Percentiles rank a stretch among this genome's conserved stretches.
Evolutionary conservation across 2,888 invertebrate species (phyloP).

Genomic region (Amphipoea oculea): DNA sequence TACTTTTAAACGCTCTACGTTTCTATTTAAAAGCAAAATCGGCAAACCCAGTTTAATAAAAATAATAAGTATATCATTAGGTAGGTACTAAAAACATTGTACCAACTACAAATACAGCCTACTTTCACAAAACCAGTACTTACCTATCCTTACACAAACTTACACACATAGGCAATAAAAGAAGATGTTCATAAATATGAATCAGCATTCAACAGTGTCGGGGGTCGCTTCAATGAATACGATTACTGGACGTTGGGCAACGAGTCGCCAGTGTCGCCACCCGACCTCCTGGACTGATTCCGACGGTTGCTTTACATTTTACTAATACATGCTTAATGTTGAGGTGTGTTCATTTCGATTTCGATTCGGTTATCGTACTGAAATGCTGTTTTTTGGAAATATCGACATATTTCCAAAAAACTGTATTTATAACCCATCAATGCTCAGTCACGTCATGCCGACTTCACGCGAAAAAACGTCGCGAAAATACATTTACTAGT

Average conservation of each 20-base stretch:
- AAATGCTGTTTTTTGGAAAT: too few relatives aligned
- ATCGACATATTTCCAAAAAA: too few relatives aligned
- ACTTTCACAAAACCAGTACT: not conserved
- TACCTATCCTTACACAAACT: not conserved
- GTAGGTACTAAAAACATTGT: not conserved
- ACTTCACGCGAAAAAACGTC: too few relatives aligned
- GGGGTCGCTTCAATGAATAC: constrained; percentile 67
- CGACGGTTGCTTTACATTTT: constrained; percentile 48
- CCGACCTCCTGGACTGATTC: constrained; percentile 57
- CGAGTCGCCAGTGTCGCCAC: constrained; percentile 42
- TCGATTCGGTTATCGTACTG: not conserved
- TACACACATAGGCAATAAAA: constrained; percentile 46
- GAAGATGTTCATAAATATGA: constrained; percentile 65
- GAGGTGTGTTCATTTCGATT: constrained; percentile 9
- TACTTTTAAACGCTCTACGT: not conserved
- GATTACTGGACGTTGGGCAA: constrained; percentile 61
- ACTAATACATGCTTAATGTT: constrained; percentile 14
- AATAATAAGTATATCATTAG: too few relatives aligned
- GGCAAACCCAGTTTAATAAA: not conserved
- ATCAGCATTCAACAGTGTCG: constrained; percentile 56
- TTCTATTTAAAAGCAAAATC: not conserved
- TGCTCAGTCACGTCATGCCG: too few relatives aligned
- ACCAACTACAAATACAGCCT: not conserved
- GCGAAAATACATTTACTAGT: too few relatives aligned
- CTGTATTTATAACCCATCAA: too few relatives aligned